Evolutionary conservation across 2,888 invertebrate genomes (phyloP).

Genomic region (Apamea sordens): DNA sequence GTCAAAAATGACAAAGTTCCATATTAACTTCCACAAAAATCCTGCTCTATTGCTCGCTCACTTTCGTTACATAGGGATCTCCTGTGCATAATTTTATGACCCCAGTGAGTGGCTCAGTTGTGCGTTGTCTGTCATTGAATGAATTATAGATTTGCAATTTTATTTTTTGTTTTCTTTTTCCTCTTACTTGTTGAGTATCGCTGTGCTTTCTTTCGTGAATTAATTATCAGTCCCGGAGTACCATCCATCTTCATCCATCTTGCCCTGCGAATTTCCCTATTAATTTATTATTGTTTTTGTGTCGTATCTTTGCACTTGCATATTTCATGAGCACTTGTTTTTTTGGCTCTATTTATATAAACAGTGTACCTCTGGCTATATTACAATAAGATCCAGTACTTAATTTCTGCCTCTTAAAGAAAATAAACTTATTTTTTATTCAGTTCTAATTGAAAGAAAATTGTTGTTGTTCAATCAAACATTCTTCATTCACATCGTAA

Average conservation of each 20-base stretch:
- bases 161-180: background rate
- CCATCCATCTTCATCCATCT: background rate
- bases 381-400: background rate
- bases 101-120: background rate
- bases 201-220: background rate
- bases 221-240: background rate
- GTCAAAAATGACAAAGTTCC: background rate
- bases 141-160: background rate
- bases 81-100: background rate
- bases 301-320: background rate
- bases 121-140: background rate
- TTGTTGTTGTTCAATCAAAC: background rate
- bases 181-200: background rate
- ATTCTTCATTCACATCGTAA: conserved; percentile 7
- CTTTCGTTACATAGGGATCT: background rate
- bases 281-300: background rate
- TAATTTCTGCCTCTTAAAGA: background rate
- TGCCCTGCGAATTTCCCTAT: conserved; percentile 22
- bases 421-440: background rate
- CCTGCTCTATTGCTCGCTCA: background rate
- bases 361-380: background rate
- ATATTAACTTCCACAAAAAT: background rate
- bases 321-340: background rate
- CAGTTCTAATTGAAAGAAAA: background rate
- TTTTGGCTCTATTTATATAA: background rate